Evolutionary conservation across 2,113 vertebrate genomes (phyloP).

Genomic region (Oreotrochilus melanogaster): DNA sequence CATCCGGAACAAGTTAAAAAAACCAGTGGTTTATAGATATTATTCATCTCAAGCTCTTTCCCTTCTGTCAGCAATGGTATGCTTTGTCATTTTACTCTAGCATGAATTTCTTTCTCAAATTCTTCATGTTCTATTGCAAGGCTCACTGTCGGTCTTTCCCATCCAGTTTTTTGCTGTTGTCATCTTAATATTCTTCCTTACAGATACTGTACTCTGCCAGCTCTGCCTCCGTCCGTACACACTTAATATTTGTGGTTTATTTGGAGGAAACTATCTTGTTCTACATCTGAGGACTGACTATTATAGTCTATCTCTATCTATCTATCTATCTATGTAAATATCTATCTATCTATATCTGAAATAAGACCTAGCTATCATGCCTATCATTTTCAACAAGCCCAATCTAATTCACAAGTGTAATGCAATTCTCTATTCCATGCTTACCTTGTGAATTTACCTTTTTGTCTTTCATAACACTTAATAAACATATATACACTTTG

Average conservation of each 20-base stretch:
- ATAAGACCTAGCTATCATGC: background rate
- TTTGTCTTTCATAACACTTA: constrained; percentile 11
- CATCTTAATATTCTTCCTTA: background rate
- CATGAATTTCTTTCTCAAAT: background rate
- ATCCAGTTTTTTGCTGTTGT: background rate
- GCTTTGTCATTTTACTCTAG: background rate
- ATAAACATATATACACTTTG: background rate
- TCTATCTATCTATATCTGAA: background rate
- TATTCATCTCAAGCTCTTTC: background rate
- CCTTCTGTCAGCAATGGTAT: background rate
- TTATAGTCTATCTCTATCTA: background rate
- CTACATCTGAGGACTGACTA: background rate
- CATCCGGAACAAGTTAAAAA: background rate
- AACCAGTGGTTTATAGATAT: background rate
- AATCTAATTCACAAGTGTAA: background rate
- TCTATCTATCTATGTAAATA: too few species aligned
- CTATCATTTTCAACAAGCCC: background rate
- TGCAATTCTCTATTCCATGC: background rate
- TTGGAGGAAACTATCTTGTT: background rate
- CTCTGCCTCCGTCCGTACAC: background rate
- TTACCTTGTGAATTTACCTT: constrained; percentile 11
- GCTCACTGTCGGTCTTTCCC: background rate
- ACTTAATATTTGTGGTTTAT: background rate
- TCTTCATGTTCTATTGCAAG: background rate
- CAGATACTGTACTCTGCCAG: background rate